Conservation (phyloP, 2,797 vertebrate genomes). For the Acridotheres tristis region DNA sequence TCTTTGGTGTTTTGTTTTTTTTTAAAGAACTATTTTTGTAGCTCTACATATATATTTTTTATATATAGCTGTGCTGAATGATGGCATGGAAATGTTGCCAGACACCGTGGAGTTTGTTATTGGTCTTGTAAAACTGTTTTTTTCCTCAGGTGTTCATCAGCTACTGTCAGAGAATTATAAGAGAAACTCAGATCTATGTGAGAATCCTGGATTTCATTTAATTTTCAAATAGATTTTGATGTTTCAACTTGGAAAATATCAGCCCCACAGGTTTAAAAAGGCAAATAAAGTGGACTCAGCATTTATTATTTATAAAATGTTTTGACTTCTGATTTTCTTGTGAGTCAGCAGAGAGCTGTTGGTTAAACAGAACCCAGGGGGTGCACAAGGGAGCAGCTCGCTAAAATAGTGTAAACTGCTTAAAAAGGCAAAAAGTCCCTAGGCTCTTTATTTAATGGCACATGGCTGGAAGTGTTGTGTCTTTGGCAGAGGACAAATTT, state of each 20-base stretch:
- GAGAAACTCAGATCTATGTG: background rate
- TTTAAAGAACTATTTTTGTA: background rate
- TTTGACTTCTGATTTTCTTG: background rate
- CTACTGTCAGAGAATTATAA: background rate
- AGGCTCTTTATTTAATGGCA: background rate
- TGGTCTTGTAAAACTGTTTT: background rate
- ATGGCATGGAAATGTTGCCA: background rate
- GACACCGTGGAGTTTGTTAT: background rate
- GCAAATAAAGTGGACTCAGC: background rate
- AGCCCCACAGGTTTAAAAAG: background rate
- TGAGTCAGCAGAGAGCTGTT: background rate
- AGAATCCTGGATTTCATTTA: background rate
- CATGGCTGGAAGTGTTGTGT: background rate
- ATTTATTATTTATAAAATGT: constrained; percentile 37
- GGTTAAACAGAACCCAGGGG: background rate
- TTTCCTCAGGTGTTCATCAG: background rate
- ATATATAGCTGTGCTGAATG: background rate
- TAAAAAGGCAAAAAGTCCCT: background rate
- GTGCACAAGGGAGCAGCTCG: fast-evolving
- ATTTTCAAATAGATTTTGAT: background rate
- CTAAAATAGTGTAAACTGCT: background rate
- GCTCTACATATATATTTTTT: fast-evolving
- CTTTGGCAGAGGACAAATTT: background rate
- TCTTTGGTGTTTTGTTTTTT: background rate
- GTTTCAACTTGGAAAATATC: background rate